Evolutionary conservation across 2,888 invertebrate species (phyloP), one percentile per base, ranked within the genome.

Genomic region (Protonemura montana): DNA sequence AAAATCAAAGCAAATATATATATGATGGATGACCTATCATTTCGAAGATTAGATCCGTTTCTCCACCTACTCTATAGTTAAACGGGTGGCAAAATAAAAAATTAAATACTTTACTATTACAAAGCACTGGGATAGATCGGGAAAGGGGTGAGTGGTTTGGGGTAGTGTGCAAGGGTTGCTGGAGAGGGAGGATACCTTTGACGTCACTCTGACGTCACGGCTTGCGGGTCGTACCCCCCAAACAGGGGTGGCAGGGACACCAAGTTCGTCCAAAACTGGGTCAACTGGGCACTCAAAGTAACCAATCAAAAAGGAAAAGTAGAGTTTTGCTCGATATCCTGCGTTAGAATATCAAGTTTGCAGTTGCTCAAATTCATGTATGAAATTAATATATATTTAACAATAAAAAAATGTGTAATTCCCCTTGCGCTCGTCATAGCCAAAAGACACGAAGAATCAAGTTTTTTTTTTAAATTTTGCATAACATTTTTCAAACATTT

Each of bases 181-280:
- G 78, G 78, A 28, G 78, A 30, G 28, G 80, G 26, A 27, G 29
- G 81, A 21, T 21, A 29, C 30, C 81, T 81, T n/a, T 81, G 81
- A 81, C 81, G 81, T 81, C 28, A 59, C 59, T 59, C 7, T 59
- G 59, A 59, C 21, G 59, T 59, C 59, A 59, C 59, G 59, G 13
- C 59, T 59, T 59, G 13, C 16, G 59, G 13, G 21, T 59, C 59
- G 59, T 59, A 59, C 59, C 59, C 59, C n/a, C 59, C 59, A 59
- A 59, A 59, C 13, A 59, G 59, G 59, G 59, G 59, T 59, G 59
- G 59, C 59, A 59, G 59, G 59, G 6, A 59, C 16, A 21, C 59
- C 59, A 59, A 59, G 59, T 59, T 59, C 59, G 59, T 7, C 13
- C 59, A 59, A 59, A 59, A 59, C 59, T 59, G 59, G 59, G 59